Evolutionary conservation across 2,113 vertebrate species (phyloP).

Genomic region (Glaucomys volans): DNA sequence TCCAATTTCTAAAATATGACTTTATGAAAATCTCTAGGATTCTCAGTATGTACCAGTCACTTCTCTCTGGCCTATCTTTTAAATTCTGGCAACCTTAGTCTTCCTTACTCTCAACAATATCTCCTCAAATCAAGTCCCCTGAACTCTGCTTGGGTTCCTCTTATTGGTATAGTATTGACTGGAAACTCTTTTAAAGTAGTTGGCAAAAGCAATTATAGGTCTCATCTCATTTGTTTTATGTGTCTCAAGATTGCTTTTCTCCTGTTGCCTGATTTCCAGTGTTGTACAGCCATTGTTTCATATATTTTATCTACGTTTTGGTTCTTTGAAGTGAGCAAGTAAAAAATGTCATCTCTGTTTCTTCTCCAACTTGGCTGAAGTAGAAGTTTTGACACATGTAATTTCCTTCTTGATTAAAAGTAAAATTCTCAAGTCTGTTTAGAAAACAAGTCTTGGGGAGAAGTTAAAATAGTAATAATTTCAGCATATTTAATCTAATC

Average conservation of each 20-base stretch:
- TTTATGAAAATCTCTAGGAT: neutral
- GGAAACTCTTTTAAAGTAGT: neutral
- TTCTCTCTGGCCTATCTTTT: neutral
- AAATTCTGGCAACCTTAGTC: neutral
- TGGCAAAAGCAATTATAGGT: neutral
- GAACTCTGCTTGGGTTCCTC: neutral
- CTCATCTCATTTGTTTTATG: neutral
- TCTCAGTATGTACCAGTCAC: neutral
- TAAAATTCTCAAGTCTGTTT: neutral
- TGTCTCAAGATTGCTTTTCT: neutral
- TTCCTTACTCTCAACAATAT: neutral
- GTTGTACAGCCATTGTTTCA: neutral
- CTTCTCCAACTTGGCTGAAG: neutral
- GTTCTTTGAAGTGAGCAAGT: neutral
- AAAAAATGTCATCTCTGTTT: neutral
- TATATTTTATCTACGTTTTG: neutral
- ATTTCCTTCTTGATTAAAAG: neutral
- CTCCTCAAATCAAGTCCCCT: neutral
- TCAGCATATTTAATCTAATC: neutral
- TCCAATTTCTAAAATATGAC: neutral
- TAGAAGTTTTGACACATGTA: neutral
- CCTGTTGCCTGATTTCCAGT: neutral
- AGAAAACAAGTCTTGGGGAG: neutral
- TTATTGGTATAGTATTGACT: neutral
- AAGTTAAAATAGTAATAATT: constrained; percentile 44